These are phyloP conservation scores for Agrotis clavis DNA, from an alignment of 2,888 invertebrate species.

Conservation along the genomic window DNA sequence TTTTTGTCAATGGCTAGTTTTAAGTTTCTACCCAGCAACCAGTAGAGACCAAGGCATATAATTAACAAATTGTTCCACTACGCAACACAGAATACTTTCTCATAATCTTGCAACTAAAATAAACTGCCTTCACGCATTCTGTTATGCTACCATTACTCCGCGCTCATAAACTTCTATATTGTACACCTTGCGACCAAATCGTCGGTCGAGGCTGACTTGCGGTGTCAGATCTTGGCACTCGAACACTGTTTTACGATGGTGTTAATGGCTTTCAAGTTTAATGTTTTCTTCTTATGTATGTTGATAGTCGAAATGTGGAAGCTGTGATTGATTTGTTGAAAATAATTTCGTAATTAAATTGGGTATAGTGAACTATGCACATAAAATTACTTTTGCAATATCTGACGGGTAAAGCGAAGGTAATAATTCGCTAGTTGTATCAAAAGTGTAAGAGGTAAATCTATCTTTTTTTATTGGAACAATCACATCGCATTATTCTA, in stretches of 20 bases:
- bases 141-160: conserved; percentile 8
- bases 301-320: neutral
- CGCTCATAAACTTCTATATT: conserved; percentile 47
- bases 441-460: no score
- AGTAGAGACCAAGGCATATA: no score
- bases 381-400: no score
- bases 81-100: conserved; percentile 8
- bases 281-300: conserved; percentile 21
- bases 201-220: conserved; percentile 39
- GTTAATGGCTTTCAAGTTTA: conserved; percentile 48
- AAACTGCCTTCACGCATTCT: conserved; percentile 27
- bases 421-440: no score
- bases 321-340: conserved; percentile 12
- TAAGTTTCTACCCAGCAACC: no score
- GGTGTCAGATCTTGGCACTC: conserved; percentile 57
- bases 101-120: conserved; percentile 21
- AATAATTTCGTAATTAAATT: neutral
- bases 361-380: no score
- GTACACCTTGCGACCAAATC: conserved; percentile 38
- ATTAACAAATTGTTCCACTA: no score
- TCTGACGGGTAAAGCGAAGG: no score
- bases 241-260: conserved; percentile 48
- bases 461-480: no score
- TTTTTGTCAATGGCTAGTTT: no score
- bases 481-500: no score